Base-by-base conservation (phyloP, 2,113 vertebrate species). In the Colossoma macropomum region DNA sequence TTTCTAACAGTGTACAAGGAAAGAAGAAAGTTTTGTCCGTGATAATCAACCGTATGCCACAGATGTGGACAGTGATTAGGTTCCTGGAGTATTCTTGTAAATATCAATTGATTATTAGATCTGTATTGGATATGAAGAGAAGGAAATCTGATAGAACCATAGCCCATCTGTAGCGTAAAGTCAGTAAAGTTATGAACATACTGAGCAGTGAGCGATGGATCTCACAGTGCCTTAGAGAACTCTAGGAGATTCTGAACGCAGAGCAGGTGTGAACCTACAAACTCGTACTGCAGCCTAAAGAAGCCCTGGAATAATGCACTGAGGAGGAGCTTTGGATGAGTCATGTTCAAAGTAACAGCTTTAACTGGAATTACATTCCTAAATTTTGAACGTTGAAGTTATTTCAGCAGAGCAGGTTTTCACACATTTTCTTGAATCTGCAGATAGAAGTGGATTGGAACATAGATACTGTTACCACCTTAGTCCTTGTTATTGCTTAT, bases 161-260 rank as follows among this genome's bases (percentile, higher is more conserved):
- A 52, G 28, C 13, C 62, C 13, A 34, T 38, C 17, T 69, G 66
- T 41, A 70, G n/a, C 68, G 23, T 12, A 71, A 23, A n/a, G 41
- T 28, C 38, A 34, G 30, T 34, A 38, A 6, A 38, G 30, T 0
- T 32, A 1, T 69, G 19, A 15, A 71, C 13, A 38, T 38, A 38
- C 13, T 19, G 17, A 66, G 63, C 28, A 32, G 27, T 66, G 27
- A 66, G 63, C 25, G 38, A 15, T 45, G 21, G 59, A 62, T 62
- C 59, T 71, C 34, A 15, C 68, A n/a, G 66, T 69, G 66, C 66
- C 66, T 69, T 69, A 69, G 66, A 69, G 17, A 66, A 66, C 27
- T 66, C 30, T 19, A 21, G 32, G 30, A 69, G 30, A 38, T 62
- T 62, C 32, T 69, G 30, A 19, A 30, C 60, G 1, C 23, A 30